A percentile compares a stretch with the other conserved stretches of the same genome.
Evolutionary conservation across 2,113 vertebrate genomes (phyloP).

Genomic region (Oenanthe melanoleuca): DNA sequence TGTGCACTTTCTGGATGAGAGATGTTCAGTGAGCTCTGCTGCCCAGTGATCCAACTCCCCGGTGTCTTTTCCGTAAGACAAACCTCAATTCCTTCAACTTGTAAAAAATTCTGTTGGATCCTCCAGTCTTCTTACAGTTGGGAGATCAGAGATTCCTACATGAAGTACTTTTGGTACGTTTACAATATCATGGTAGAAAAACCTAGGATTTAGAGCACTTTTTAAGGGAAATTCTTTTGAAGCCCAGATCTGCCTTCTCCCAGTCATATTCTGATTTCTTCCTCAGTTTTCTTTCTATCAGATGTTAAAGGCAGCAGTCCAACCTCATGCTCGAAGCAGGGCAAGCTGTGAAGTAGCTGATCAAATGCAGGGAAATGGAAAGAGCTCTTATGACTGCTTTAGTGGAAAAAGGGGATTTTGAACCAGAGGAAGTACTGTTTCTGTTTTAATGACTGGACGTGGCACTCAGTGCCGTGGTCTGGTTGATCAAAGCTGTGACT

Average conservation of each 20-base stretch:
- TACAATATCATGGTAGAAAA: not conserved
- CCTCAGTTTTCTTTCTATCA: not conserved
- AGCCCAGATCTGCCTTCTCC: not conserved
- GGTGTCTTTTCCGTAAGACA: not conserved
- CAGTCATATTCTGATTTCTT: not conserved
- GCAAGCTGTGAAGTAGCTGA: not conserved
- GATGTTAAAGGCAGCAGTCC: not conserved
- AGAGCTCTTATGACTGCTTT: not conserved
- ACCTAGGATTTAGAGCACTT: not conserved
- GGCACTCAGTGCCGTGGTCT: not conserved
- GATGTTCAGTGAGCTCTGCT: not conserved
- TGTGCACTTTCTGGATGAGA: not conserved
- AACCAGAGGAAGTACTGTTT: not conserved
- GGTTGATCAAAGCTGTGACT: not conserved
- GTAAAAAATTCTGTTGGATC: not conserved
- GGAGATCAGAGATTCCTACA: not conserved
- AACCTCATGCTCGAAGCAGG: not conserved
- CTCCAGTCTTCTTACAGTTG: not conserved
- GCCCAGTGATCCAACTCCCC: not conserved
- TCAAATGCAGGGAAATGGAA: not conserved
- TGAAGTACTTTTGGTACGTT: not conserved
- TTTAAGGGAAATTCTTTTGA: not conserved
- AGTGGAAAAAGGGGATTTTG: not conserved
- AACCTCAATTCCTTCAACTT: not conserved
- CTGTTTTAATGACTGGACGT: not conserved